Base-by-base conservation (phyloP, 1,140 invertebrate genomes). In the Pachypeltis micranthus region DNA sequence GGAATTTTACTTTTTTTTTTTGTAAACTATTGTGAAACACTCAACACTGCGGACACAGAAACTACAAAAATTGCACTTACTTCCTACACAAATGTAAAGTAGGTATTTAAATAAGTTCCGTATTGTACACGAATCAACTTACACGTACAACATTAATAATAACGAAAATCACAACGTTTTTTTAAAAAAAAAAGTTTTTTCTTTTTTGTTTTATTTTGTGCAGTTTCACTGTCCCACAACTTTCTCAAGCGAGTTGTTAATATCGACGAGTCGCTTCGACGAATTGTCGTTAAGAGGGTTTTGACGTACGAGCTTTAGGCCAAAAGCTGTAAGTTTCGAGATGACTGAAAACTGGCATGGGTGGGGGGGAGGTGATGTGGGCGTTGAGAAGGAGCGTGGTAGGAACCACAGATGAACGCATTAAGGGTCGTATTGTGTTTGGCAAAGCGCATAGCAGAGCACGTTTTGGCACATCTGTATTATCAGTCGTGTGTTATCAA, bases 61-160 rank as follows among this genome's bases (percentile, higher is more conserved):
- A 61, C 63, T 65, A 65, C 63, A 65, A 63, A 63, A 65, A 65
- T 65, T 65, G 63, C 63, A 65, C 63, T 65, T 65, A 65, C 26
- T 59, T 63, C 29, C 63, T 65, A 65, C 56, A 64, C 34, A 61
- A 21, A 58, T n/a, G 23, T 44, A 39, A 56, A 59, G 23, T 51
- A 51, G 47, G 47, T 28, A 23, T n/a, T 63, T 26, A 59, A 59
- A 56, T 59, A 63, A 27, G 62, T 63, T 44, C 55, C 27, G 34
- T 63, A 57, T 63, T 34, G 58, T 63, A 63, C 62, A 63, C 29
- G 19, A n/a, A 51, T 23, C 31, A 31, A 56, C 34, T 63, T 57
- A 29, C 31, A 44, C 21, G 59, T 56, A 29, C 31, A 34, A 60
- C 63, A 64, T 64, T 64, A 21, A 64, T 60, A 64, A 61, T 58